Base-by-base conservation (phyloP, 2,888 invertebrate species). In the Microplitis deprimator region DNA sequence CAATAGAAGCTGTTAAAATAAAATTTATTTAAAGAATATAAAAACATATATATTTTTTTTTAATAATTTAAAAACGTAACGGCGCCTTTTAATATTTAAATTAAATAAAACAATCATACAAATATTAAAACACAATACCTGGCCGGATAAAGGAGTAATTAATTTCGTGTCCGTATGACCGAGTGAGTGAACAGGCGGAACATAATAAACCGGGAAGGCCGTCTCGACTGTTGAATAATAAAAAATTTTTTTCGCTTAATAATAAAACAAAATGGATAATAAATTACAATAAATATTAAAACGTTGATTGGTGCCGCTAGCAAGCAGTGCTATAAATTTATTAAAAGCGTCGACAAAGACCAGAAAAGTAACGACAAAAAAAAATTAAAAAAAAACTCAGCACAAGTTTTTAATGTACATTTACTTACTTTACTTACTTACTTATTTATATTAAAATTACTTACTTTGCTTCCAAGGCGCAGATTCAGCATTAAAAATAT, bases 141-240 rank as follows among this genome's bases (percentile, higher is more conserved):
- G 89, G 0, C 89, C 89, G 59, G 88, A 87, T 72, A 83, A 77
- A 8, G 89, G 89, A 0, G 88, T 87, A 13, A 80, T 71, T 62
- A 73, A 78, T 10, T 40, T 72, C 1, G 68, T 39, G 69, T 84
- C 82, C 6, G 70, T 73, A 38, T 78, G 80, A 77, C 79, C 82
- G 68, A 88, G 72, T 10, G 89, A 84, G 70, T 83, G 82, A 13
- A 86, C 87, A 4, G 85, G 77, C 16, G 86, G 85, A 61, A 85
- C 74, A 39, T 87, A 89, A 74, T 87, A 85, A 6, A 81, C 79
- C 10, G 89, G 87, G 50, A 89, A 89, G 0, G 88, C 85, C 73
- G 85, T 82, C 76, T 89, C 88, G 7, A 86, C 89, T 88, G 79
- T 17, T 83, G 80, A 70, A 64, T 39, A 76, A 74, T 39, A 62